Percentiles rank a stretch among this genome's conserved stretches.
These are phyloP conservation scores for Pollenia griseotomentosa DNA, from an alignment of 2,888 invertebrate species.

Conservation along the genomic window DNA sequence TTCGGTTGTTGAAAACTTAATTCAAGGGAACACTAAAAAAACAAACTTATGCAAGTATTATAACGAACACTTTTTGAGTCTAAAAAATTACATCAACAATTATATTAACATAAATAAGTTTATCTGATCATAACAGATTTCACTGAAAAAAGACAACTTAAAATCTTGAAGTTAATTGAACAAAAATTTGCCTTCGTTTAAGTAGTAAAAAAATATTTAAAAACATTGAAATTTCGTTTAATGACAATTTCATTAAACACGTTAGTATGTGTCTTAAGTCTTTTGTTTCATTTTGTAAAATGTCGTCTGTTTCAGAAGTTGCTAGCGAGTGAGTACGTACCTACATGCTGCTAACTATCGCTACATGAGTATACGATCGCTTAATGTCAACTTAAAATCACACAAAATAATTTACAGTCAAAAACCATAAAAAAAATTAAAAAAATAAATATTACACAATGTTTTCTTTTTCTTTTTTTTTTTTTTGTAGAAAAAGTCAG, in stretches of 20 bases:
- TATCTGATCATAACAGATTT: constrained; percentile 18
- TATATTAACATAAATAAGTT: constrained; percentile 6
- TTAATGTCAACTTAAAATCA: constrained; percentile 41
- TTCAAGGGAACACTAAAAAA: no score
- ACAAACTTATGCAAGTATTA: no score
- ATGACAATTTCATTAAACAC: constrained; percentile 30
- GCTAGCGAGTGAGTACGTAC: background rate
- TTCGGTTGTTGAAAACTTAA: no score
- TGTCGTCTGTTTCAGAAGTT: background rate
- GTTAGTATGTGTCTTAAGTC: constrained; percentile 65
- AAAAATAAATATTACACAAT: constrained; percentile 67
- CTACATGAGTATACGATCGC: constrained; percentile 17
- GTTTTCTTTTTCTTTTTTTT: background rate
- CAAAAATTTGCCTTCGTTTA: background rate
- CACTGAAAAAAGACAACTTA: constrained; percentile 8
- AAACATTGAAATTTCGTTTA: constrained; percentile 34
- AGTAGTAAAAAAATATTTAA: constrained; percentile 11
- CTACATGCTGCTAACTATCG: background rate
- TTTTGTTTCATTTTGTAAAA: constrained; percentile 33
- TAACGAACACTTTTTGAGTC: background rate
- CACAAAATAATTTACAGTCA: constrained; percentile 39
- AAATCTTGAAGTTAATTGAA: background rate
- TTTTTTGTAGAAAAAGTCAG: constrained; percentile 1
- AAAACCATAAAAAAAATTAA: constrained; percentile 22
- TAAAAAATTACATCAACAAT: background rate